A percentile compares a stretch with the other conserved stretches of the same genome.
Conservation (phyloP, 2,113 vertebrate species). For the Cyrtonyx montezumae region DNA sequence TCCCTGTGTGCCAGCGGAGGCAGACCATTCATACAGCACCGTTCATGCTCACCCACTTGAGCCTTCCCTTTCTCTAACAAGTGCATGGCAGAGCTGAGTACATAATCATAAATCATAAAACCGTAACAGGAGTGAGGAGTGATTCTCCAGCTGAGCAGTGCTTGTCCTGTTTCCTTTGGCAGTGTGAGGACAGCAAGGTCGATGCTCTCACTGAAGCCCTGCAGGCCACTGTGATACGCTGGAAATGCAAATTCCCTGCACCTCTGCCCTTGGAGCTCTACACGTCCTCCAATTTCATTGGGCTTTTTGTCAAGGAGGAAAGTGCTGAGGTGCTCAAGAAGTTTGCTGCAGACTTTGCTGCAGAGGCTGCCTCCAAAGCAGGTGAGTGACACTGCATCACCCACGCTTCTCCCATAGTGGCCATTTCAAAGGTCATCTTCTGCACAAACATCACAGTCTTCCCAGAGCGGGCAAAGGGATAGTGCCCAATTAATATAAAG, state of each 20-base stretch:
- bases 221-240: slow-evolving; percentile 87
- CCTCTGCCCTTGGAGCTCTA: slow-evolving; percentile 95
- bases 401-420: neutral
- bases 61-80: neutral
- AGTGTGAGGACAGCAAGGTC: slow-evolving; percentile 95
- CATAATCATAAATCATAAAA: too few relatives aligned
- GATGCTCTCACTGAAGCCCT: slow-evolving; percentile 90
- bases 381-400: slow-evolving; percentile 72
- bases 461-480: neutral
- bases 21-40: neutral
- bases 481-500: neutral
- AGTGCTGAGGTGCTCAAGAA: slow-evolving; percentile 93
- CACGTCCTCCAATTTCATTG: slow-evolving; percentile 94
- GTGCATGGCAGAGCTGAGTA: neutral
- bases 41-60: neutral
- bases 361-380: slow-evolving; percentile 89
- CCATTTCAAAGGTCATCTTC: neutral
- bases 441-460: neutral
- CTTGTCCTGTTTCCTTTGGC: slow-evolving; percentile 14
- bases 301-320: slow-evolving; percentile 96
- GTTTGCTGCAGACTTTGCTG: slow-evolving; percentile 92
- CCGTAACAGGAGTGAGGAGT: neutral
- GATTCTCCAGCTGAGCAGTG: neutral
- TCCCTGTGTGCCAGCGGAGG: neutral
- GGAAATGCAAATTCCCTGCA: slow-evolving; percentile 89